Evolutionary conservation across 23 tunicate species (phyloP).

Genomic region (Aplidium turbinatum): DNA sequence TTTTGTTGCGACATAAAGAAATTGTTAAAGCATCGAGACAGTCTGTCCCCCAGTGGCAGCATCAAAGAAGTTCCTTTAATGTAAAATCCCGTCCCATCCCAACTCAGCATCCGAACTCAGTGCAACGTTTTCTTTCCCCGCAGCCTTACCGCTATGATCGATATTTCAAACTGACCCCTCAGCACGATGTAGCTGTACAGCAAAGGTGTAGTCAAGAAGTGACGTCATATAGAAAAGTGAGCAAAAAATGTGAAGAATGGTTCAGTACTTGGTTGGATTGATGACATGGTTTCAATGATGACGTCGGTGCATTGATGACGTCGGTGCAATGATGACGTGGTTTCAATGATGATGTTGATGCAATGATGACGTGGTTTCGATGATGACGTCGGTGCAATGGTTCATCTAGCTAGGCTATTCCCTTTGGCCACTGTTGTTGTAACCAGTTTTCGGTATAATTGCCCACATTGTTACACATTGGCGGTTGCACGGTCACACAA

Average conservation of each 20-base stretch:
- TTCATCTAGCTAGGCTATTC: too few relatives aligned
- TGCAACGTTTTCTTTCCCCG: background rate
- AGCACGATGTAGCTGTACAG: background rate
- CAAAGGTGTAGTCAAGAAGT: constrained; percentile 51
- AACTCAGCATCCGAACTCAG: background rate
- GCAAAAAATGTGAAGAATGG: constrained; percentile 56
- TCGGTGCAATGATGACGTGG: too few relatives aligned
- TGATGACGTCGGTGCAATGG: too few relatives aligned
- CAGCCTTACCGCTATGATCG: background rate
- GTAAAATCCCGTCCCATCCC: background rate
- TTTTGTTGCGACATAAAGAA: constrained; percentile 57
- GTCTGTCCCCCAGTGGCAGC: constrained; percentile 1
- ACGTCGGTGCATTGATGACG: too few relatives aligned
- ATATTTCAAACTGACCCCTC: constrained; percentile 34
- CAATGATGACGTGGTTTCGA: too few relatives aligned
- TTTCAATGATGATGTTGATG: too few relatives aligned
- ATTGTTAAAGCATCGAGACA: constrained; percentile 43
- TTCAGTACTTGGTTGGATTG: constrained; percentile 56
- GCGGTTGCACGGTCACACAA: too few relatives aligned
- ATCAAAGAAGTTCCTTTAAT: background rate
- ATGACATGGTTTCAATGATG: too few relatives aligned
- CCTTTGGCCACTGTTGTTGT: too few relatives aligned
- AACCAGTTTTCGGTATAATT: too few relatives aligned
- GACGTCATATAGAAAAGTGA: constrained; percentile 29
- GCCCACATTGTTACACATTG: too few relatives aligned